These are phyloP conservation scores for Corythornis cristatus DNA, from an alignment of 2,113 vertebrate genomes.

Conservation along the genomic window DNA sequence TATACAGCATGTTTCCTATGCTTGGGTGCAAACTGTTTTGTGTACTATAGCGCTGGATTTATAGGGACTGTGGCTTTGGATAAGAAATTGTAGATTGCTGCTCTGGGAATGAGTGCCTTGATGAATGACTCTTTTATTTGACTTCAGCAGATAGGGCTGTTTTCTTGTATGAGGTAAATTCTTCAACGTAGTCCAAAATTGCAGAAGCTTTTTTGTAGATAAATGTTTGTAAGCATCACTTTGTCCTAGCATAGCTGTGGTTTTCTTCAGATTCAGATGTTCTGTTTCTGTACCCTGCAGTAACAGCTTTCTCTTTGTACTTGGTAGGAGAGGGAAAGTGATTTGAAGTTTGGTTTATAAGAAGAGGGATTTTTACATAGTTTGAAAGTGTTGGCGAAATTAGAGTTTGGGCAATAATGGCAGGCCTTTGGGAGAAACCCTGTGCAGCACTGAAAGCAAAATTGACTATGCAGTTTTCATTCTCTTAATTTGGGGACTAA, in stretches of 20 bases:
- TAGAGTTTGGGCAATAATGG: background rate
- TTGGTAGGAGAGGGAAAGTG: background rate
- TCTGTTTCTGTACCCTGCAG: constrained; percentile 7
- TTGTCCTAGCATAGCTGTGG: background rate
- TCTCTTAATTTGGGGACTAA: background rate
- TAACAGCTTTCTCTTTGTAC: background rate
- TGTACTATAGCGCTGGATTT: background rate
- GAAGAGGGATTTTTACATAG: background rate
- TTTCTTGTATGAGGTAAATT: background rate
- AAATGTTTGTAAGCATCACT: background rate
- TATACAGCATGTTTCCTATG: background rate
- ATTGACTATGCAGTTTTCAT: background rate
- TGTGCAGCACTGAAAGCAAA: background rate
- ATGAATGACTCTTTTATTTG: background rate
- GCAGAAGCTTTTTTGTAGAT: background rate
- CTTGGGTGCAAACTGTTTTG: constrained; percentile 3
- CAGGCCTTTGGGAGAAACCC: background rate
- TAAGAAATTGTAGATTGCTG: background rate
- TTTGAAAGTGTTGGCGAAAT: background rate
- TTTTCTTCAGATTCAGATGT: background rate
- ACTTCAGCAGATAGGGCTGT: background rate
- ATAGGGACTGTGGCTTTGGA: background rate
- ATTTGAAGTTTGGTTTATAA: constrained; percentile 35
- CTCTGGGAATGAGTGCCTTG: background rate
- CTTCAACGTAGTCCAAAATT: background rate